Evolutionary conservation across 2,797 vertebrate species (phyloP).

Genomic region (Tenualosa thibaudeaui): DNA sequence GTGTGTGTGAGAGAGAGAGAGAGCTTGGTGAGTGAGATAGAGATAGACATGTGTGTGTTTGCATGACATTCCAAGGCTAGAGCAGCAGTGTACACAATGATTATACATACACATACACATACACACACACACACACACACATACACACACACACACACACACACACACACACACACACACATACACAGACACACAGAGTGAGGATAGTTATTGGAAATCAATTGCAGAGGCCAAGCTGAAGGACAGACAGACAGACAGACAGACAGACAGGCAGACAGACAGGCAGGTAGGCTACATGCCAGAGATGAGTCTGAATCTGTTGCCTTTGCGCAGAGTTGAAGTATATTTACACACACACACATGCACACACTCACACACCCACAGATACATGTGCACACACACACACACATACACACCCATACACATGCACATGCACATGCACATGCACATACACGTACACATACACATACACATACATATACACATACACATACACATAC

Average conservation of each 20-base stretch:
- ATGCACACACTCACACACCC: background rate
- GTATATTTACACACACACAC: background rate
- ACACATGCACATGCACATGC: background rate
- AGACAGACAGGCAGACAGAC: no score
- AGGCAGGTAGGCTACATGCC: no score
- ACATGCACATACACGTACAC: no score
- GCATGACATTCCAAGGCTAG: background rate
- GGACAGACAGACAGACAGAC: background rate
- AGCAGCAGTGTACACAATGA: constrained; percentile 40
- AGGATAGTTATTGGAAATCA: background rate
- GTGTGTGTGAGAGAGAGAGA: no score
- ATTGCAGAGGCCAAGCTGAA: background rate
- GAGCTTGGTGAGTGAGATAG: constrained; percentile 5
- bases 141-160: constrained; percentile 11
- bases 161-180: background rate
- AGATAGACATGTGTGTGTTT: background rate
- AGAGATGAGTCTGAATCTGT: background rate
- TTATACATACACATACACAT: background rate
- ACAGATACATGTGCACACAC: background rate
- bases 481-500: constrained; percentile 20
- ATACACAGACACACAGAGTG: constrained; percentile 7
- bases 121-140: background rate
- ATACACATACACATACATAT: constrained; percentile 28
- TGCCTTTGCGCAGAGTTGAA: background rate
- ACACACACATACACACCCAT: background rate